Conservation (phyloP, 1,140 invertebrate species). For the Drosophila serrata region DNA sequence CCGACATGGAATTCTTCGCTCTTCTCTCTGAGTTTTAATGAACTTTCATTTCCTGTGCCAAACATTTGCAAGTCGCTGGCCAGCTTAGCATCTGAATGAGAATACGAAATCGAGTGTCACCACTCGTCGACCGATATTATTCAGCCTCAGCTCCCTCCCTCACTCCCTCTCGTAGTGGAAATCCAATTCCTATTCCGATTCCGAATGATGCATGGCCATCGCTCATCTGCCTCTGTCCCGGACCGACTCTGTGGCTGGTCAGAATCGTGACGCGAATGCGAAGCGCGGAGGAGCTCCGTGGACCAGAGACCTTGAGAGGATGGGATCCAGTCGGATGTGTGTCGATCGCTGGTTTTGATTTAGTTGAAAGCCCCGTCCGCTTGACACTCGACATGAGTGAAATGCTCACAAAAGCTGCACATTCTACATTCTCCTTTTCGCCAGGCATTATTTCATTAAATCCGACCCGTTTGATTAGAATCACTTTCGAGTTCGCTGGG, state of each 20-base stretch:
- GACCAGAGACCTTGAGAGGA: slow-evolving; percentile 57
- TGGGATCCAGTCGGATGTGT: slow-evolving; percentile 46
- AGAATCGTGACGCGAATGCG: slow-evolving; percentile 72
- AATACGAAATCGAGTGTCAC: slow-evolving; percentile 49
- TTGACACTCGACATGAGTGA: slow-evolving; percentile 69
- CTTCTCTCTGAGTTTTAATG: slow-evolving; percentile 11
- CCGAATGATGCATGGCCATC: slow-evolving; percentile 60
- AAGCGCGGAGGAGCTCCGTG: slow-evolving; percentile 55
- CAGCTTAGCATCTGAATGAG: slow-evolving; percentile 34
- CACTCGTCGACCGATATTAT: slow-evolving; percentile 30
- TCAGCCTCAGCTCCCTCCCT: slow-evolving; percentile 1
- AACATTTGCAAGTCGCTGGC: slow-evolving; percentile 41
- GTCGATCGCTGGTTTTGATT: slow-evolving; percentile 60
- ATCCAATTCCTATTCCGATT: slow-evolving; percentile 23
- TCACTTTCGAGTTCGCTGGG: slow-evolving; percentile 69
- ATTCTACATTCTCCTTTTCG: slow-evolving; percentile 60
- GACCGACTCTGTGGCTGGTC: slow-evolving; percentile 44
- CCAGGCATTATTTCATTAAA: slow-evolving; percentile 73
- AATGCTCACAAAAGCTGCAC: slow-evolving; percentile 39
- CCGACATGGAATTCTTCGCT: slow-evolving; percentile 25
- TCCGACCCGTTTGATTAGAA: slow-evolving; percentile 71
- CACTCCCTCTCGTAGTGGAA: slow-evolving; percentile 3
- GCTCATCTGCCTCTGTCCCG: slow-evolving; percentile 59
- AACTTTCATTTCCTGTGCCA: slow-evolving; percentile 60
- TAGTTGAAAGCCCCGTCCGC: slow-evolving; percentile 52